phyloP scores from a whole-genome alignment of 1,140 invertebrate species.

The Helicoverpa zea region DNA sequence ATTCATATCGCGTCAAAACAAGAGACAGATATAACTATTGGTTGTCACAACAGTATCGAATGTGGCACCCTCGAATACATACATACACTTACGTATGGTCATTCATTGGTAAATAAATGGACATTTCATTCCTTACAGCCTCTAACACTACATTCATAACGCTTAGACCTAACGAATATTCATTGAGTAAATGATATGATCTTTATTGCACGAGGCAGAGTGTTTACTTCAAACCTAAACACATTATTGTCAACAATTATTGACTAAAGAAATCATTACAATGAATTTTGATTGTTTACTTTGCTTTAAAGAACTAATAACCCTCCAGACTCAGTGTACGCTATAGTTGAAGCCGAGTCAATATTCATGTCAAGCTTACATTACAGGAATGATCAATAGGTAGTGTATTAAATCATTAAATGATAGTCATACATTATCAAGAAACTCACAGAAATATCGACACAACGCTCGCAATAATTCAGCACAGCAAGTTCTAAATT shows the following conservation, averaged over 20 bases:
- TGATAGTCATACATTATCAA: background rate
- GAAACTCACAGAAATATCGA: constrained; percentile 3
- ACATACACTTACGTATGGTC: background rate
- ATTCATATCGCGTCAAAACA: no score
- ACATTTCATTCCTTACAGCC: background rate
- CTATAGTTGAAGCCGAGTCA: background rate
- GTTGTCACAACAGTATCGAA: background rate
- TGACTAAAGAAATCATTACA: background rate
- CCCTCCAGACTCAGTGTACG: background rate
- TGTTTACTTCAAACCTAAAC: constrained; percentile 39
- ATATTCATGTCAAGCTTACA: constrained; percentile 7
- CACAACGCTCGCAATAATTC: background rate
- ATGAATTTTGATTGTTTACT: background rate
- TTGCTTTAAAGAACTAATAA: background rate
- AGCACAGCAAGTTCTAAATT: background rate
- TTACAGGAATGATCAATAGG: constrained; percentile 30
- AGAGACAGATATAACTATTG: background rate
- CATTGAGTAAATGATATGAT: constrained; percentile 51
- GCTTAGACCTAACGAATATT: constrained; percentile 46
- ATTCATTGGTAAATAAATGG: background rate
- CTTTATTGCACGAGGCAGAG: constrained; percentile 48
- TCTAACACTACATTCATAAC: constrained; percentile 16
- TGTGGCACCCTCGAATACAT: background rate
- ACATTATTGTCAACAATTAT: constrained; percentile 51
- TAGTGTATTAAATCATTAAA: background rate